These are phyloP conservation scores for Daboia siamensis DNA, from an alignment of 2,113 vertebrate species.

Conservation along the genomic window DNA sequence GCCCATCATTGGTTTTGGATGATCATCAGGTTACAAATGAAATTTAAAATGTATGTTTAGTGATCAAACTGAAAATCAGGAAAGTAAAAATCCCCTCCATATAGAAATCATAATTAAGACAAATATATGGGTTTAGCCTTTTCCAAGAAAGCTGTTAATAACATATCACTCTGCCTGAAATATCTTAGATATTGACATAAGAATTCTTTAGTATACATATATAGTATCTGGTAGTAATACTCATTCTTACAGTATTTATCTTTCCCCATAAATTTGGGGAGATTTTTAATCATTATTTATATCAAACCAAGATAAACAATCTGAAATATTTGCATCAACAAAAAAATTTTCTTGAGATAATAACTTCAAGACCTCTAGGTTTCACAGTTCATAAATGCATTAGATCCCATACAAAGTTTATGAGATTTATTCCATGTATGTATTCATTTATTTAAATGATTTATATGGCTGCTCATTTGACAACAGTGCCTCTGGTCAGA, in stretches of 20 bases:
- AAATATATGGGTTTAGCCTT: not conserved
- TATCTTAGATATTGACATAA: not conserved
- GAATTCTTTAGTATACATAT: not conserved
- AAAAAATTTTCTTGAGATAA: not conserved
- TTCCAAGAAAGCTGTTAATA: not conserved
- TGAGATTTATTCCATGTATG: not conserved
- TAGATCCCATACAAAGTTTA: not conserved
- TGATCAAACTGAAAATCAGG: not conserved
- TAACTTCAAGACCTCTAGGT: not conserved
- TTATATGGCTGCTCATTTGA: not conserved
- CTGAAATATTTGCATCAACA: not conserved
- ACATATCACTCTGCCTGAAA: not conserved
- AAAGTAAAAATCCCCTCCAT: not conserved
- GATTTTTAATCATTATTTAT: not conserved
- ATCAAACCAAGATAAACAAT: not conserved
- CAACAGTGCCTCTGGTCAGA: not conserved
- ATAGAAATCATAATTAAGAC: not conserved
- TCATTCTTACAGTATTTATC: not conserved
- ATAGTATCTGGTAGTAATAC: not conserved
- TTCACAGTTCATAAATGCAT: not conserved
- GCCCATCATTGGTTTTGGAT: not conserved
- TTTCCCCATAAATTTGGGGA: not conserved
- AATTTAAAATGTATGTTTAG: not conserved
- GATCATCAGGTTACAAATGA: not conserved
- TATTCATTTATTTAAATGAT: not conserved